phyloP scores from a whole-genome alignment of 2,888 invertebrate species.

The Cheilosia pagana region DNA sequence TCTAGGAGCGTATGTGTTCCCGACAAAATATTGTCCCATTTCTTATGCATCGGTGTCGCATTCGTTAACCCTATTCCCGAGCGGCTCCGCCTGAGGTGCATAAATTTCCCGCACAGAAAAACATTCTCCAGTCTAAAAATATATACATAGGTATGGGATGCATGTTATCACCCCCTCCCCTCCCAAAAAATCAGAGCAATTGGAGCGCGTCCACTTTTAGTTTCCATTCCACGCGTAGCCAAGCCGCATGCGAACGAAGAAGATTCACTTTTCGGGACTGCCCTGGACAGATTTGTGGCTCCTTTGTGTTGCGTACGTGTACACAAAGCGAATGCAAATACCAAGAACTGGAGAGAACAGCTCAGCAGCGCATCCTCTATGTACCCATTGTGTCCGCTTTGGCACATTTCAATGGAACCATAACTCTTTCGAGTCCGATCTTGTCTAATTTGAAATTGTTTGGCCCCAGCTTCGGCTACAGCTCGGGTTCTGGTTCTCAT shows the following conservation, averaged over 20 bases:
- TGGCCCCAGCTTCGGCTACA: conserved; percentile 25
- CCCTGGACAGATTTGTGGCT: conserved; percentile 71
- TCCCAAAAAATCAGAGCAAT: conserved; percentile 58
- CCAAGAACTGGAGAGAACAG: conserved; percentile 45
- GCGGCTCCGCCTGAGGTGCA: conserved; percentile 48
- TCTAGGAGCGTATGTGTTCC: conserved; percentile 25
- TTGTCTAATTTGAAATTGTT: conserved; percentile 73
- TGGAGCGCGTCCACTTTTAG: conserved; percentile 65
- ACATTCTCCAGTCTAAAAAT: conserved; percentile 63
- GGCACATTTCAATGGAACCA: conserved; percentile 75
- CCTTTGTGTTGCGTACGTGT: conserved; percentile 66
- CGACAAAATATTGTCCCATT: conserved; percentile 63
- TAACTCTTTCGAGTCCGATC: conserved; percentile 72
- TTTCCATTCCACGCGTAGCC: conserved; percentile 38
- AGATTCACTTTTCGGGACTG: conserved; percentile 65
- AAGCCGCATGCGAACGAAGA: conserved; percentile 38
- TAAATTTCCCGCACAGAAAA: conserved; percentile 54
- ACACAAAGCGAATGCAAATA: conserved; percentile 63
- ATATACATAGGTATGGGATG: background rate
- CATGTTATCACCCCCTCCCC: conserved; percentile 22
- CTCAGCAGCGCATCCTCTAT: conserved; percentile 14
- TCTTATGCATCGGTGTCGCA: conserved; percentile 55
- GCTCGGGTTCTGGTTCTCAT: conserved; percentile 50
- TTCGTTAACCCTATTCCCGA: conserved; percentile 65
- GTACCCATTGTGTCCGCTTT: conserved; percentile 71